Conservation (phyloP, 2,888 invertebrate species). For the Platycheirus albimanus region DNA sequence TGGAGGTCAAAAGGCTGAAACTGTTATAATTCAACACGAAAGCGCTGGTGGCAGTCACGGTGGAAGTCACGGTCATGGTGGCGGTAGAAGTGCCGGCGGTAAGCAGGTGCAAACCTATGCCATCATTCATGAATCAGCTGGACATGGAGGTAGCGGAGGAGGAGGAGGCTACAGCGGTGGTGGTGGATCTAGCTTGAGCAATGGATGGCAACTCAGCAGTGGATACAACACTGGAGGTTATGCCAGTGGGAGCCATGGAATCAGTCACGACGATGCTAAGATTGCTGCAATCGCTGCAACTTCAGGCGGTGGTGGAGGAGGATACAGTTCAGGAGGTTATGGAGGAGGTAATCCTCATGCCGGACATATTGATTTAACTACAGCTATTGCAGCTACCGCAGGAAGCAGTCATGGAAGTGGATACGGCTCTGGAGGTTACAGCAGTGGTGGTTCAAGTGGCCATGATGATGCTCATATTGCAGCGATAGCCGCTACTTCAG, state of each 20-base stretch:
- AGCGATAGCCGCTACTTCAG: slow-evolving; percentile 43
- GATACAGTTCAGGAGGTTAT: slow-evolving; percentile 50
- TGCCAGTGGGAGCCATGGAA: slow-evolving; percentile 45
- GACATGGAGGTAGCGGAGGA: slow-evolving; percentile 45
- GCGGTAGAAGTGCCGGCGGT: slow-evolving; percentile 27
- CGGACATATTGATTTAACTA: slow-evolving; percentile 58
- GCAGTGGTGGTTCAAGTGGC: slow-evolving; percentile 6
- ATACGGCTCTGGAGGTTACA: slow-evolving; percentile 21
- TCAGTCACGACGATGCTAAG: slow-evolving; percentile 44
- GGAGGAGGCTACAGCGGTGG: slow-evolving; percentile 36
- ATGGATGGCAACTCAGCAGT: slow-evolving; percentile 60
- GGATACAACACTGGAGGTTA: slow-evolving; percentile 42
- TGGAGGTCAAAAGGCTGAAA: slow-evolving; percentile 30
- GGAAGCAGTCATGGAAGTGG: slow-evolving; percentile 27
- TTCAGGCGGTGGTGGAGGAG: slow-evolving; percentile 27
- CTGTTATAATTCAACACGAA: slow-evolving; percentile 33
- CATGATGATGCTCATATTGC: slow-evolving; percentile 9
- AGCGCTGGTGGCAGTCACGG: slow-evolving; percentile 10
- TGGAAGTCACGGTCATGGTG: slow-evolving; percentile 20
- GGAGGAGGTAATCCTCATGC: slow-evolving; percentile 34
- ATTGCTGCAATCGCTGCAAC: slow-evolving; percentile 65
- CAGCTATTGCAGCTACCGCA: slow-evolving; percentile 54
- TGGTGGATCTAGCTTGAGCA: slow-evolving; percentile 42
- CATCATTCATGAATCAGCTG: slow-evolving; percentile 54
- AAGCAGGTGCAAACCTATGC: slow-evolving; percentile 59